Conservation (phyloP, 2,113 vertebrate genomes). For the Chlorocebus sabaeus region DNA sequence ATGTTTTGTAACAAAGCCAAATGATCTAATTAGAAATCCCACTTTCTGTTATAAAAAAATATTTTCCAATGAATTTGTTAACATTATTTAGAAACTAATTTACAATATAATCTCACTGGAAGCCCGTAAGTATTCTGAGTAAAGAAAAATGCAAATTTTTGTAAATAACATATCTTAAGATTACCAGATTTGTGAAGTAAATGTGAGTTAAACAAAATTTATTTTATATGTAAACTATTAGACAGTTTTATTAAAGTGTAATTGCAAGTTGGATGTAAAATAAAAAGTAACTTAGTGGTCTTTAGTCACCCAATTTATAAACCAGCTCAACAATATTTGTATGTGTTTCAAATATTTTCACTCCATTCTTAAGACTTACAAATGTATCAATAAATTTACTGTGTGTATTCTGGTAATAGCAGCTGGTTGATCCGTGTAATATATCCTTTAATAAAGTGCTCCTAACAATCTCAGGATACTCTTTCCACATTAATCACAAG, state of each 20-base stretch:
- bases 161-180: constrained; percentile 57
- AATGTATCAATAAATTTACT: constrained; percentile 59
- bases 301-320: constrained; percentile 53
- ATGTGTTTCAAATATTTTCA: constrained; percentile 50
- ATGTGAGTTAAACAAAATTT: constrained; percentile 59
- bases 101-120: background rate
- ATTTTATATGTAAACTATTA: constrained; percentile 65
- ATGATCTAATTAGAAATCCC: constrained; percentile 48
- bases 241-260: constrained; percentile 58
- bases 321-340: constrained; percentile 47
- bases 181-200: constrained; percentile 62
- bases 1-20: background rate
- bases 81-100: constrained; percentile 54
- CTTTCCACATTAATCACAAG: constrained; percentile 59
- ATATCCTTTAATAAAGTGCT: constrained; percentile 43
- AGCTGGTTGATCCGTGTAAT: constrained; percentile 23
- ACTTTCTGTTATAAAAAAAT: constrained; percentile 23
- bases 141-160: constrained; percentile 39
- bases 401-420: background rate
- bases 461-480: constrained; percentile 54
- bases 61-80: constrained; percentile 9
- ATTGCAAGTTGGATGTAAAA: constrained; percentile 14
- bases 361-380: constrained; percentile 31
- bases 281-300: background rate
- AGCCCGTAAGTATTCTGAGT: constrained; percentile 60